These are phyloP conservation scores for Mastomys natalensis DNA, from an alignment of 2,113 vertebrate genomes.

Conservation along the genomic window DNA sequence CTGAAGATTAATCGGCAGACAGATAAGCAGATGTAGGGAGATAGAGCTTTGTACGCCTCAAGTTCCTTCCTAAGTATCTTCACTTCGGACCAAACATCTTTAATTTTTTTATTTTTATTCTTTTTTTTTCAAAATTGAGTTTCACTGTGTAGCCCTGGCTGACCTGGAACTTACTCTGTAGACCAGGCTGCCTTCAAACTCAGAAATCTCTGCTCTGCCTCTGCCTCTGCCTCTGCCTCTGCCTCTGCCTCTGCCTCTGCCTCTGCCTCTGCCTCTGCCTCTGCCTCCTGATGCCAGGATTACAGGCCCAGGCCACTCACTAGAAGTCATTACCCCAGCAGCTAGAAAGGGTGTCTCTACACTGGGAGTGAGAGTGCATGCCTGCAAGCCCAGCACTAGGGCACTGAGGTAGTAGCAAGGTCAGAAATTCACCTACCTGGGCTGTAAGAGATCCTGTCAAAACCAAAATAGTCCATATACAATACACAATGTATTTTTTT, in stretches of 20 bases:
- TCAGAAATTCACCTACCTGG: not conserved
- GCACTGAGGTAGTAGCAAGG: accelerated
- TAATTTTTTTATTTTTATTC: not conserved
- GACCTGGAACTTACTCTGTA: not conserved
- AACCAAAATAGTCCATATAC: not conserved
- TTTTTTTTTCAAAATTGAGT: not conserved
- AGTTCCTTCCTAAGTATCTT: not conserved
- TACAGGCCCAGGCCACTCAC: not conserved
- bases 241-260: not conserved
- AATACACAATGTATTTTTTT: not conserved
- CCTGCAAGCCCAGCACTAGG: not conserved
- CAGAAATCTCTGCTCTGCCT: not conserved
- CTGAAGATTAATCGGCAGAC: not conserved
- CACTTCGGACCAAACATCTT: not conserved
- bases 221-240: not conserved
- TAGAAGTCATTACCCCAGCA: not conserved
- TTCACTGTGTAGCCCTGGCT: not conserved
- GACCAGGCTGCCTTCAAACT: not conserved
- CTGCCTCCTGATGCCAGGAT: not conserved
- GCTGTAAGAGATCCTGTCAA: not conserved
- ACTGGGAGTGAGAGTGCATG: not conserved
- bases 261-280: too few species aligned
- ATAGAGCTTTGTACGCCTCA: not conserved
- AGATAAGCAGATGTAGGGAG: too few species aligned
- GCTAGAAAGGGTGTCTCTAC: not conserved